Percentiles rank a stretch among this genome's conserved stretches.
These are phyloP conservation scores for Threskiornis aethiopicus DNA, from an alignment of 2,797 vertebrate genomes.

Conservation along the genomic window DNA sequence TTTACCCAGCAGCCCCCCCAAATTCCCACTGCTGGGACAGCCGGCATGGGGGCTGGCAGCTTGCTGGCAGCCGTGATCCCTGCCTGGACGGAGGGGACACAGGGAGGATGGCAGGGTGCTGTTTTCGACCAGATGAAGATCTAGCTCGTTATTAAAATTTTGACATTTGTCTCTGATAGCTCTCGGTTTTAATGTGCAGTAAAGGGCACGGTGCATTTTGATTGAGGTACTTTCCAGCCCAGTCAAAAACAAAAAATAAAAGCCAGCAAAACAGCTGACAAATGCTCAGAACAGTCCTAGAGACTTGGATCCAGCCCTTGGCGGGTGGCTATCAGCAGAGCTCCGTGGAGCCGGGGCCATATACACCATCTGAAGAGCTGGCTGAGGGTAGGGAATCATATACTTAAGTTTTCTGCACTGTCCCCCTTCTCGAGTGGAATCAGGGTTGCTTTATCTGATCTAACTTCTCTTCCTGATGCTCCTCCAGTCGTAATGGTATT, in stretches of 20 bases:
- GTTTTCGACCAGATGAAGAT: background rate
- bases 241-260: background rate
- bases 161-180: background rate
- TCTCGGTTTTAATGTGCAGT: background rate
- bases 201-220: background rate
- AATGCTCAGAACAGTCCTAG: background rate
- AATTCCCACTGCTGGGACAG: background rate
- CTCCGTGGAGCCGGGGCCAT: accelerated
- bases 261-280: background rate
- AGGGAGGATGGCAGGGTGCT: background rate
- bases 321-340: background rate
- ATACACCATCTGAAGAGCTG: background rate
- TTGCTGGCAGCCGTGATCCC: background rate
- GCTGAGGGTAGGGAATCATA: background rate
- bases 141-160: background rate
- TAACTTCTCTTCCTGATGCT: background rate
- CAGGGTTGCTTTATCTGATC: background rate
- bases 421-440: background rate
- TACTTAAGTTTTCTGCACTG: background rate
- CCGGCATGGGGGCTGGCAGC: background rate
- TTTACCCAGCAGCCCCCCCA: background rate
- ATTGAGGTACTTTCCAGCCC: background rate
- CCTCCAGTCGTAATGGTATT: background rate
- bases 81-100: accelerated
- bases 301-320: no score